Evolutionary conservation across 2,113 vertebrate species (phyloP), one percentile per base, ranked within the genome.

Genomic region (Microtus montanus): DNA sequence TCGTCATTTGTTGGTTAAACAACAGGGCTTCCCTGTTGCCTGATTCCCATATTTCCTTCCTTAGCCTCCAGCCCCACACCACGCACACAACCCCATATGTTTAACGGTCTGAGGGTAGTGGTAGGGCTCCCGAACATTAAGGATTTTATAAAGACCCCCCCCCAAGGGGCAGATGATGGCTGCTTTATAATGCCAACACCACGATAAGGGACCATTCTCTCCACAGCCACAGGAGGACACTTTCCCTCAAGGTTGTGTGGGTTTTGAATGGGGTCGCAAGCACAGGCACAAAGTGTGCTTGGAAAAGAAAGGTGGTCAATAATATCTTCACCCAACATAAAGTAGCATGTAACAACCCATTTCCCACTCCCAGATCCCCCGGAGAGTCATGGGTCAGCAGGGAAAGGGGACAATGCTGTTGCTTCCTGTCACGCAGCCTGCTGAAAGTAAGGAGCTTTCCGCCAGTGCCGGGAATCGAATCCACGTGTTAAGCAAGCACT

Each of bases 1-100:
- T 84, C 87, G 92, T 91, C 71, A 88, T 71, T 70, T 87, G 71
- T 75, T 63, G 90, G 44, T 35, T 49, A 91, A 91, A 94, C 89
- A 92, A 79, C 24, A 84, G 54, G 35, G 24, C 38, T 92, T 77
- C 47, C 75, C 20, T 9, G 52, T n/a, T 66, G 79, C 91, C 73
- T 82, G n/a, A 93, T 66, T 95, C 70, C 30, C 49, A 0, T 28
- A n/a, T 44, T 93, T 75, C 74, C 54, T 71, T 71, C 20, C 38
- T 64, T 47, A 38, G 20, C 28, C 73, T 52, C 63, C 41, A 68
- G 6, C 7, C 4, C 13, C 10, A 47, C 0, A 10, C 7, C 5
- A 28, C 15, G 20, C 5, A 17, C 20, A 20, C 7, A 49, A 11
- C 20, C 6, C 5, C 28, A 30, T 11, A 38, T 64, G 47, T 41